Percentiles rank a stretch among this genome's conserved stretches.
Evolutionary conservation across 2,797 vertebrate species (phyloP).

Genomic region (Bradypus variegatus): DNA sequence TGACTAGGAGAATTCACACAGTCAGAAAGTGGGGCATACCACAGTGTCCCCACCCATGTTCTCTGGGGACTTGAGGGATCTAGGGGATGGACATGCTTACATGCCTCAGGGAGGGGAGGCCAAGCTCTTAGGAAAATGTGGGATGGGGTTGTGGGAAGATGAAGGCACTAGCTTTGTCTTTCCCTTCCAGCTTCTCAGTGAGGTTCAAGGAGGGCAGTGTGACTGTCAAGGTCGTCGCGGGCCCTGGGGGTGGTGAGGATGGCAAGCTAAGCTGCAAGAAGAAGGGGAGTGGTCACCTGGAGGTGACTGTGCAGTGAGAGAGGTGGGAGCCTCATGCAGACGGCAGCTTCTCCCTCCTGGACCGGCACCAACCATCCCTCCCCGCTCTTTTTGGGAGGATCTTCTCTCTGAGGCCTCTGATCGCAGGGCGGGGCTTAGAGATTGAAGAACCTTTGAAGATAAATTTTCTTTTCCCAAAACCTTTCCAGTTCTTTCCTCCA

Average conservation of each 20-base stretch:
- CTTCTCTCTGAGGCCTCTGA: not conserved
- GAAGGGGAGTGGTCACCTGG: conserved; percentile 69
- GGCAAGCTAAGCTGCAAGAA: conserved; percentile 68
- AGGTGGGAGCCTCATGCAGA: not conserved
- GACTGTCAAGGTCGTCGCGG: conserved; percentile 69
- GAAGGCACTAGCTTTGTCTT: not conserved
- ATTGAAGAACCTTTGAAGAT: conserved; percentile 22
- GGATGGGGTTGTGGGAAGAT: not conserved
- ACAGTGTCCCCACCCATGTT: not conserved
- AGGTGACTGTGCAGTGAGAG: conserved; percentile 70
- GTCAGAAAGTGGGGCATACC: not conserved
- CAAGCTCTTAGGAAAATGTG: not conserved
- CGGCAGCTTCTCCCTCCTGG: not conserved
- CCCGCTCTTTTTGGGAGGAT: not conserved
- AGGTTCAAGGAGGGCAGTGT: conserved; percentile 67
- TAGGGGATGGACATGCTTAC: not conserved
- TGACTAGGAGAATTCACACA: not conserved
- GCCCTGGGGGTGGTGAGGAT: not conserved
- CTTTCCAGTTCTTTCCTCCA: not conserved
- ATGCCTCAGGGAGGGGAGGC: not conserved
- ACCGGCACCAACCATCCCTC: not conserved
- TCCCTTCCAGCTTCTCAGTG: conserved; percentile 69
- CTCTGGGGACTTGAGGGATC: not conserved
- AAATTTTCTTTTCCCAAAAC: not conserved
- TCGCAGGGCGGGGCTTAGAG: not conserved